A percentile compares a stretch with the other conserved stretches of the same genome.
Conservation (phyloP, 2,888 invertebrate genomes). For the Diadromus collaris region DNA sequence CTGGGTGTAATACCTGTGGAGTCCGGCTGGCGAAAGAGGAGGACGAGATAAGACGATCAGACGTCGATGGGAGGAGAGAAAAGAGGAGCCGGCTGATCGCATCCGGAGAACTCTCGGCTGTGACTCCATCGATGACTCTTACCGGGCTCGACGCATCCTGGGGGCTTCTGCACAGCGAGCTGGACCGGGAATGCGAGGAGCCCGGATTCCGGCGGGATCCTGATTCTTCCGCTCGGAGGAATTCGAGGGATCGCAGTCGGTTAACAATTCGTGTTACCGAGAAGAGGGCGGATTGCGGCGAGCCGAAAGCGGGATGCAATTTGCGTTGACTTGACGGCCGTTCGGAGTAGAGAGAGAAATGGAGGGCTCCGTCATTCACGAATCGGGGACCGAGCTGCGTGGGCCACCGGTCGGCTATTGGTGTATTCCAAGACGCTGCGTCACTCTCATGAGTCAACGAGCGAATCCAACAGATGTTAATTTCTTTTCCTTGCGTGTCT, state of each 20-base stretch:
- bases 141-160: slow-evolving; percentile 10
- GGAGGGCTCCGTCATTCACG: not conserved
- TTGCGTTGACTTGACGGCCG: not conserved
- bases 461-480: not conserved
- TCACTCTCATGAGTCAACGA: not conserved
- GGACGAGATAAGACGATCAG: slow-evolving; percentile 29
- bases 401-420: not conserved
- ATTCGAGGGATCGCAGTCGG: not conserved
- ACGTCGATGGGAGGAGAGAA: slow-evolving; percentile 51
- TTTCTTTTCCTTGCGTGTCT: not conserved
- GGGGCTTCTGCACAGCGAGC: slow-evolving; percentile 13
- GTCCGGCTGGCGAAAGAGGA: slow-evolving; percentile 13
- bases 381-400: not conserved
- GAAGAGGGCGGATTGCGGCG: not conserved
- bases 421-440: not conserved
- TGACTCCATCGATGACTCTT: slow-evolving; percentile 27
- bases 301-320: not conserved
- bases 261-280: not conserved
- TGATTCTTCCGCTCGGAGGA: slow-evolving; percentile 1
- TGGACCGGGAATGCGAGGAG: slow-evolving; percentile 33
- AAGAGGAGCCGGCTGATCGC: slow-evolving; percentile 22
- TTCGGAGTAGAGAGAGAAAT: not conserved
- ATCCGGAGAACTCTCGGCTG: slow-evolving; percentile 31
- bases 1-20: slow-evolving; percentile 34
- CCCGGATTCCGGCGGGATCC: slow-evolving; percentile 11